Conservation (phyloP, 2,797 vertebrate genomes). For the Chrosomus eos region DNA sequence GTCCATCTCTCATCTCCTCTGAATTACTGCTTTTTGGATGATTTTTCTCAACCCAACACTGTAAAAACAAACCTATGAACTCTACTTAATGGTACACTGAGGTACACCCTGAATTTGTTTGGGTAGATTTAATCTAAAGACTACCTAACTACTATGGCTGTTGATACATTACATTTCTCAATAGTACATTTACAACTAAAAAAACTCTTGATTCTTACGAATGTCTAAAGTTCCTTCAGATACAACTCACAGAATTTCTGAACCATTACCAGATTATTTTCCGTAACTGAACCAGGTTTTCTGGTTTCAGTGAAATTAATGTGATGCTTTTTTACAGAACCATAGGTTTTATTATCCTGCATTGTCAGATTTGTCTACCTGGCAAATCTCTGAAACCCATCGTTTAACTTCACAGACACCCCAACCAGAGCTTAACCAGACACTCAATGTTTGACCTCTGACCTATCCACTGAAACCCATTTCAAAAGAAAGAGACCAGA, state of each 20-base stretch:
- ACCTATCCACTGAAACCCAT: conserved; percentile 86
- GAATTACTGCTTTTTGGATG: background rate
- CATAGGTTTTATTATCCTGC: background rate
- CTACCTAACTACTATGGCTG: too few species aligned
- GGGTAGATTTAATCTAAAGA: background rate
- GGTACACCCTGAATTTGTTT: background rate
- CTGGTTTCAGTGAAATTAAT: background rate
- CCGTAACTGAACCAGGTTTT: background rate
- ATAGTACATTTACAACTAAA: background rate
- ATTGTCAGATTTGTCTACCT: background rate
- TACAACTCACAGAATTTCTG: background rate
- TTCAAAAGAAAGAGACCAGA: conserved; percentile 48
- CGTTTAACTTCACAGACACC: conserved; percentile 67
- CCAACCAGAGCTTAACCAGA: conserved; percentile 60
- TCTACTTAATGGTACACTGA: background rate
- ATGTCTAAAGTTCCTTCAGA: background rate
- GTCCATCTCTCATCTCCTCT: too few species aligned
- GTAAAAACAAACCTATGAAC: background rate
- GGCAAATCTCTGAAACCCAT: conserved; percentile 12
- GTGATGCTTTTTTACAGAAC: background rate
- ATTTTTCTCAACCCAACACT: background rate
- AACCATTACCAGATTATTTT: background rate
- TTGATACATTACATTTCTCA: background rate
- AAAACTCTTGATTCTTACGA: background rate
- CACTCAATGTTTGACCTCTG: conserved; percentile 80